phyloP scores from a whole-genome alignment of 2,797 vertebrate genomes.

The Tangara arthus region DNA sequence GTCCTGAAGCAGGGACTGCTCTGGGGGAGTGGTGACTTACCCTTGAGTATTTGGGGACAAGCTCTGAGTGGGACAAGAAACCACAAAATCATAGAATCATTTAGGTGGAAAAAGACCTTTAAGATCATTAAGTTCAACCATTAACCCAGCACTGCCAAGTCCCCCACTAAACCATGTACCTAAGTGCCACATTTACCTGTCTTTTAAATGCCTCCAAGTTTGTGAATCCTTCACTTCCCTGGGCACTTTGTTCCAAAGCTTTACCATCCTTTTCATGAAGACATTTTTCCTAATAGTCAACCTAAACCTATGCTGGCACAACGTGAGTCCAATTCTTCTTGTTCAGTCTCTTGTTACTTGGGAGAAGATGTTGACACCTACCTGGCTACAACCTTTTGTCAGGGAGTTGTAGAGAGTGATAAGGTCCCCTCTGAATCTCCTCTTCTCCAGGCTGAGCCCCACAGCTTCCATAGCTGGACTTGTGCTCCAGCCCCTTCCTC shows the following conservation, averaged over 20 bases:
- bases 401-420: fast-evolving
- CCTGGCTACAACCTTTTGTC: neutral
- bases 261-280: neutral
- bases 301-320: neutral
- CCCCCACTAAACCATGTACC: neutral
- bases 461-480: neutral
- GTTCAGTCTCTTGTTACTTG: neutral
- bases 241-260: neutral
- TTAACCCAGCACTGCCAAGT: neutral
- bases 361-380: neutral
- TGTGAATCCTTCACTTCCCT: neutral
- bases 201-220: neutral
- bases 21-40: neutral
- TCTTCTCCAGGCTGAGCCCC: neutral
- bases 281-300: neutral
- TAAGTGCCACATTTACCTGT: neutral
- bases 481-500: neutral
- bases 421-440: neutral
- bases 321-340: neutral
- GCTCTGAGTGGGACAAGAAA: neutral
- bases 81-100: neutral
- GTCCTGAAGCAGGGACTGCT: neutral
- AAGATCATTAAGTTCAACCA: neutral
- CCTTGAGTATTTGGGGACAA: neutral
- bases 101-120: neutral